Base-by-base conservation (phyloP, 64 coral and sea anemone species). In the Porites lutea region DNA sequence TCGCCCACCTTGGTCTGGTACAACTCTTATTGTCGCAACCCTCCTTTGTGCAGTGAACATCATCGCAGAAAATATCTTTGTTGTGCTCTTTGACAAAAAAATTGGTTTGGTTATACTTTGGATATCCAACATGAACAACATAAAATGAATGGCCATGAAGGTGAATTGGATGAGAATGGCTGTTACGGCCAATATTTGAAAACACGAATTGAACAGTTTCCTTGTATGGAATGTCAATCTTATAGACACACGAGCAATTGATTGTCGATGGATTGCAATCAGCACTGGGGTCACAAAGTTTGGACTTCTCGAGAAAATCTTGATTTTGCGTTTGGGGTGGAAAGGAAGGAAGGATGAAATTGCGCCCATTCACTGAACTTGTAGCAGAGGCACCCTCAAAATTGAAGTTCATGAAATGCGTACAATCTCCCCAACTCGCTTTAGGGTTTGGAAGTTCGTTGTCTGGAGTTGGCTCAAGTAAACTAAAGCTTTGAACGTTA, bases 141-240 rank as follows among this genome's bases (percentile, higher is more conserved):
- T n/a, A n/a, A n/a, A n/a, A n/a, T 54, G 74, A 13, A 19, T 65
- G 72, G 51, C 93, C 93, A 78, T 95, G 93, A 70, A 95, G 47
- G 48, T 95, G 93, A 45, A 95, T 68, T 47, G 81, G 88, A 63
- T 95, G 93, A 60, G 59, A 63, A 0, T 47, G 13, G 43, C 72
- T 63, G 2, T 3, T 60, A 21, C 10, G 44, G 27, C 13, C 68
- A 65, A 86, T n/a, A 0, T 72, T 15, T 68, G 68, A 50, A 27
- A 95, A 52, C 53, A 95, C 93, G 22, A 95, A 8, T 77, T 95
- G 93, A 79, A 95, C 90, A 3, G 93, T 90, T 71, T 95, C 77
- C 71, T 74, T 20, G 1, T 61, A 7, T 3, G 88, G 88, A 49
- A 95, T 82, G 23, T 86, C 64, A 6, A 95, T 74, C 8, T 90